Conservation (phyloP, 2,113 vertebrate genomes). For the Sapayoa aenigma region DNA sequence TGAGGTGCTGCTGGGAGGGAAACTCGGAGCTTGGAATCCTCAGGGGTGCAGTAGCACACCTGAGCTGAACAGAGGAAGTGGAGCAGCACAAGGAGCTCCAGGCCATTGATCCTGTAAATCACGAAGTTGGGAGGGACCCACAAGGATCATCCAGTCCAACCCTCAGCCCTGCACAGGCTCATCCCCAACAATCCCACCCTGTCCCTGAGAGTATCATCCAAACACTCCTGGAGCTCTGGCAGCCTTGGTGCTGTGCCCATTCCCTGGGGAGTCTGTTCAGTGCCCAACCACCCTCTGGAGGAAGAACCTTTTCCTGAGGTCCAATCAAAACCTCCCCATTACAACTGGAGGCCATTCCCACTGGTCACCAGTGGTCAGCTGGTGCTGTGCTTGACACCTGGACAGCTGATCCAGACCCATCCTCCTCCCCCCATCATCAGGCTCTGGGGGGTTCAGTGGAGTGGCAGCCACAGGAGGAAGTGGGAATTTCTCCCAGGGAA, state of each 20-base stretch:
- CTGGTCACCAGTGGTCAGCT: no score
- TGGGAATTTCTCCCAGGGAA: not conserved
- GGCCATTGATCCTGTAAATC: accelerated
- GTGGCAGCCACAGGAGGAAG: not conserved
- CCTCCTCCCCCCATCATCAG: not conserved
- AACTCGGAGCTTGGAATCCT: accelerated
- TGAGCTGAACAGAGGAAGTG: accelerated
- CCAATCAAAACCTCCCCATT: not conserved
- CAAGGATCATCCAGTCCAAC: not conserved
- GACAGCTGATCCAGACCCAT: not conserved
- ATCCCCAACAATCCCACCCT: not conserved
- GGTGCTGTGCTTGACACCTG: not conserved
- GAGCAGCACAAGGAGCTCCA: not conserved
- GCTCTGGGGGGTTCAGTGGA: not conserved
- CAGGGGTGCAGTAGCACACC: accelerated
- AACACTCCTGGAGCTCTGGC: not conserved
- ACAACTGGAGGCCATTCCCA: not conserved
- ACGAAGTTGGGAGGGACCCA: not conserved
- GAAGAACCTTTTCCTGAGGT: not conserved
- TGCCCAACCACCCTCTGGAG: not conserved
- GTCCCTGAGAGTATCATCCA: not conserved
- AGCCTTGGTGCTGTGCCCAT: not conserved
- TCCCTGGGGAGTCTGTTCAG: not conserved
- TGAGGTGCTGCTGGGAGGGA: not conserved
- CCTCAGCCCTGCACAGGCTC: not conserved